A percentile compares a stretch with the other conserved stretches of the same genome.
These are phyloP conservation scores for Cryptoblepharus egeriae DNA, from an alignment of 2,797 vertebrate genomes.

Conservation along the genomic window DNA sequence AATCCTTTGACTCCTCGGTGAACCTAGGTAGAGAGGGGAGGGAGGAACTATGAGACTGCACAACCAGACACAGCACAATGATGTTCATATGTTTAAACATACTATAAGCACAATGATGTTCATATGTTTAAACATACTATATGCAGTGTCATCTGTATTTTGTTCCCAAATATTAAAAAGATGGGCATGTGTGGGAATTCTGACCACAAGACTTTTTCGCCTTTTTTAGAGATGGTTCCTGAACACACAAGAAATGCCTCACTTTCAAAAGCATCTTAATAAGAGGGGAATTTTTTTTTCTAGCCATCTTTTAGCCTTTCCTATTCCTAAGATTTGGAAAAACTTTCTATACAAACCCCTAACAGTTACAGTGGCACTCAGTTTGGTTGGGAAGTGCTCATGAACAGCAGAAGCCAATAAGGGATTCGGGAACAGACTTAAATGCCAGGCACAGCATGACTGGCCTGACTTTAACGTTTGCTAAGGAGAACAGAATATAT, in stretches of 20 bases:
- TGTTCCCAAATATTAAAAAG: neutral
- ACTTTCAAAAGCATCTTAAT: neutral
- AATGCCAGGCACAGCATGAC: neutral
- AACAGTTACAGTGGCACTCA: neutral
- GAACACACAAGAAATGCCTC: neutral
- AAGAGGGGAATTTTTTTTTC: neutral
- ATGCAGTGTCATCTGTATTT: too few relatives aligned
- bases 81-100: neutral
- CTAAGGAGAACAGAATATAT: neutral
- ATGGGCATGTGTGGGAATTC: neutral
- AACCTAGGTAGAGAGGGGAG: conserved; percentile 77
- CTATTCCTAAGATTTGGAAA: neutral
- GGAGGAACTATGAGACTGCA: neutral
- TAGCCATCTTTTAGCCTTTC: neutral
- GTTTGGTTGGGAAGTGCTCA: too few relatives aligned
- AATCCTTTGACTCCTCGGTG: conserved; percentile 90
- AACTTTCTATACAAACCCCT: neutral
- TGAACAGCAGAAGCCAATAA: neutral
- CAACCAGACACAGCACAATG: fast-evolving
- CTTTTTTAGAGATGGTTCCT: neutral
- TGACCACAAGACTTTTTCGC: neutral
- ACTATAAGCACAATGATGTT: fast-evolving
- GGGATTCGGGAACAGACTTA: neutral
- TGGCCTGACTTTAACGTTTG: neutral
- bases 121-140: neutral